Evolutionary conservation across 92 coral and sea anemone genomes (phyloP).

Genomic region (Heteractis magnifica): DNA sequence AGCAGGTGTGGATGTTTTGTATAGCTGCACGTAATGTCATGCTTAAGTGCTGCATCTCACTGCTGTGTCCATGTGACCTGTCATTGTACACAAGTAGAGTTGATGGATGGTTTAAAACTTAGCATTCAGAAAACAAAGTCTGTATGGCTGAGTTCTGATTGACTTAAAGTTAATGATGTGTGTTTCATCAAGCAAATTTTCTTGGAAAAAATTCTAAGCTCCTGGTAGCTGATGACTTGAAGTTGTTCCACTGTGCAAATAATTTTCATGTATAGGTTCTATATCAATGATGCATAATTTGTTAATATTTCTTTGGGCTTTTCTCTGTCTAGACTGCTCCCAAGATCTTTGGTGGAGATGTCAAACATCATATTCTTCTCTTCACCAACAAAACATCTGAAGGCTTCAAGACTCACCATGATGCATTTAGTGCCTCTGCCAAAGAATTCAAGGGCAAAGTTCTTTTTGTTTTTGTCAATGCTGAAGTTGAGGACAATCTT

Average conservation of each 20-base stretch:
- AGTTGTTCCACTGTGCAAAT: neutral
- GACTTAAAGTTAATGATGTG: too few relatives aligned
- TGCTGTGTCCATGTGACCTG: too few relatives aligned
- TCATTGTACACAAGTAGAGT: too few relatives aligned
- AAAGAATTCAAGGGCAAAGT: constrained; percentile 95
- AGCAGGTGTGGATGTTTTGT: too few relatives aligned
- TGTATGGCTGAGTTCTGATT: too few relatives aligned
- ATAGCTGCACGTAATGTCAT: too few relatives aligned
- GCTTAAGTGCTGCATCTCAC: too few relatives aligned
- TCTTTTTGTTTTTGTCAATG: constrained; percentile 86
- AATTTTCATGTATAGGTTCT: neutral
- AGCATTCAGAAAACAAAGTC: too few relatives aligned
- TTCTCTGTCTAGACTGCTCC: constrained; percentile 79
- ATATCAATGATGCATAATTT: neutral
- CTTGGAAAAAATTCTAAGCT: too few relatives aligned
- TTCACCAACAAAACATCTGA: constrained; percentile 82
- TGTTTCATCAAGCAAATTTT: too few relatives aligned
- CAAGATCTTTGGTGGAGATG: constrained; percentile 97
- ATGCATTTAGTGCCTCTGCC: constrained; percentile 74
- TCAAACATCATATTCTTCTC: constrained; percentile 86
- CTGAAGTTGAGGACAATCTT: constrained; percentile 88
- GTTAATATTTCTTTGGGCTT: neutral
- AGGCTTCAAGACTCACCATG: constrained; percentile 66
- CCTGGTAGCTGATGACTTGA: too few relatives aligned
- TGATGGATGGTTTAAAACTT: too few relatives aligned